These are phyloP conservation scores for Typhlichthys subterraneus DNA, from an alignment of 2,797 vertebrate species.

Conservation along the genomic window DNA sequence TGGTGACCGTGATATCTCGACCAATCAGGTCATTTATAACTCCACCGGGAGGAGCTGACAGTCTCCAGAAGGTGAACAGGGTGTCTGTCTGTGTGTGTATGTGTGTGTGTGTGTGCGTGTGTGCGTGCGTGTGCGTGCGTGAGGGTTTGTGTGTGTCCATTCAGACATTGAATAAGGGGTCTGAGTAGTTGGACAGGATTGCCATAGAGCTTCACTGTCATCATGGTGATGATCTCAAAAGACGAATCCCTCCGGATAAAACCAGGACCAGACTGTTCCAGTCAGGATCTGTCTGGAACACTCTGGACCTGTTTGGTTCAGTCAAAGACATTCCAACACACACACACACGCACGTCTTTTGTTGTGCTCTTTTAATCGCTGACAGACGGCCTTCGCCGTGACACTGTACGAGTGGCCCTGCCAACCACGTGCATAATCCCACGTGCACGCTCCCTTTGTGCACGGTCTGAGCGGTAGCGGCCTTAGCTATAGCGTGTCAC, in stretches of 20 bases:
- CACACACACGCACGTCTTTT: too few relatives aligned
- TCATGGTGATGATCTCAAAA: slow-evolving; percentile 2
- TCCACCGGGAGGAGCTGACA: slow-evolving; percentile 29
- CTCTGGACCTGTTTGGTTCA: too few relatives aligned
- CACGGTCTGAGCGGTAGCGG: not conserved
- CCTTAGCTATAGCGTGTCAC: slow-evolving; percentile 47
- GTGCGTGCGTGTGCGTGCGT: slow-evolving; percentile 14
- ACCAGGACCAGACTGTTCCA: too few relatives aligned
- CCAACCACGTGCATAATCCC: too few relatives aligned
- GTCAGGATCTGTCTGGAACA: too few relatives aligned
- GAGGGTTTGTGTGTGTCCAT: slow-evolving; percentile 32
- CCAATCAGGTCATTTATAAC: slow-evolving; percentile 50
- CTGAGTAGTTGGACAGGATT: slow-evolving; percentile 31
- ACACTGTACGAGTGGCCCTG: too few relatives aligned
- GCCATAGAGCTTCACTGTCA: slow-evolving; percentile 56
- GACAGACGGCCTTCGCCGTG: not conserved
- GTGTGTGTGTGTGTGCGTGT: slow-evolving; percentile 22
- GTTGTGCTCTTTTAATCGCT: too few relatives aligned
- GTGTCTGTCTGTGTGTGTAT: slow-evolving; percentile 19
- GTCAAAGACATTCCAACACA: too few relatives aligned
- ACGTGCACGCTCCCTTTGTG: slow-evolving; percentile 3
- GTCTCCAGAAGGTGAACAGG: too few relatives aligned
- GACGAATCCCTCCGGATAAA: too few relatives aligned
- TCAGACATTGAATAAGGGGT: slow-evolving; percentile 34
- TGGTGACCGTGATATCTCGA: slow-evolving; percentile 51